phyloP scores from a whole-genome alignment of 2,797 vertebrate genomes.

The Synanceia verrucosa region DNA sequence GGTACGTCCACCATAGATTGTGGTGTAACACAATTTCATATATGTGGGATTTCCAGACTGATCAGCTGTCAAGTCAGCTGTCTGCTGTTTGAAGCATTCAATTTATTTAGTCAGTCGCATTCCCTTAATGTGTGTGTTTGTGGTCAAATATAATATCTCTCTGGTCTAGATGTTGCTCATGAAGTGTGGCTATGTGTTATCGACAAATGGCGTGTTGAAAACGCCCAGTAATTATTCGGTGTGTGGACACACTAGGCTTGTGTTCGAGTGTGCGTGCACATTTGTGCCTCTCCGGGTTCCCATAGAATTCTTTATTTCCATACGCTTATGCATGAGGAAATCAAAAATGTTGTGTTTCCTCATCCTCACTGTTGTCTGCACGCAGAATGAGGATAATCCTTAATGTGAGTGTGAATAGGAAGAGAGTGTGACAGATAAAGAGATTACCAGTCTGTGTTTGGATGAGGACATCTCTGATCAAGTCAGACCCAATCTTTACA shows the following conservation, averaged over 20 bases:
- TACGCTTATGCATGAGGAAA: slow-evolving; percentile 1
- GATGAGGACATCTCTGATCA: slow-evolving; percentile 53
- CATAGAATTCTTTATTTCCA: slow-evolving; percentile 20
- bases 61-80: slow-evolving; percentile 43
- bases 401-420: slow-evolving; percentile 7
- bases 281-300: slow-evolving; percentile 12
- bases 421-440: slow-evolving; percentile 35
- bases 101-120: slow-evolving; percentile 36
- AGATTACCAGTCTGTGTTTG: slow-evolving; percentile 48
- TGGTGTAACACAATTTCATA: slow-evolving; percentile 23
- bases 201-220: slow-evolving; percentile 52
- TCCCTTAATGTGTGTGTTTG: slow-evolving; percentile 9
- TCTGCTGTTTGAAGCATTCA: slow-evolving; percentile 51
- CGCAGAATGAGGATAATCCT: slow-evolving; percentile 40
- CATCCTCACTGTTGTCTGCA: slow-evolving; percentile 28
- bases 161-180: slow-evolving; percentile 65
- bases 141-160: slow-evolving; percentile 41
- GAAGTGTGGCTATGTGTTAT: slow-evolving; percentile 71
- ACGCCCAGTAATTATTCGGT: slow-evolving; percentile 38
- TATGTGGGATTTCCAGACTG: slow-evolving; percentile 15
- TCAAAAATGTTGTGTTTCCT: slow-evolving; percentile 31
- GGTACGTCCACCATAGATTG: slow-evolving; percentile 12
- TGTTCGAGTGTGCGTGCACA: background rate
- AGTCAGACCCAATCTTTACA: slow-evolving; percentile 38
- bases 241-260: slow-evolving; percentile 20